Base-by-base conservation (phyloP, 2,113 vertebrate species). In the Myotis yumanensis region DNA sequence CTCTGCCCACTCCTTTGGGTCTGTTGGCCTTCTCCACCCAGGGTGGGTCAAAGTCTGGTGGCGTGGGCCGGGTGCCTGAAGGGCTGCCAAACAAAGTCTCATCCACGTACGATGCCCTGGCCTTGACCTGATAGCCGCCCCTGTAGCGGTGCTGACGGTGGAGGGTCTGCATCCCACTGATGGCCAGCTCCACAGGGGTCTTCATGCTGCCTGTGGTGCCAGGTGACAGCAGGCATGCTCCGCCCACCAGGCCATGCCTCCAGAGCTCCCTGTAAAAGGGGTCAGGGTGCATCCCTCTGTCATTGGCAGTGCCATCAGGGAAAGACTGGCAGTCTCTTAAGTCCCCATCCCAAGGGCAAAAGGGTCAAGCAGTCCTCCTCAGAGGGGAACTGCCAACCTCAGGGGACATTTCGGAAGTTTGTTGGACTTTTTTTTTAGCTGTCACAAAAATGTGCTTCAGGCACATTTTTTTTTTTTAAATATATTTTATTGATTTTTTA, bases 71-170 rank as follows among this genome's bases (percentile, higher is more conserved):
- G 28, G 85, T 15, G 37, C 95, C 91, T 0, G 40, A n/a, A 23
- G 92, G 97, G 76, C 84, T 96, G 48, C 98, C 98, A 94, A 98
- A 98, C 15, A 98, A 95, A 5, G 97, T 97, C 97, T 98, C 98
- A 22, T 98, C 98, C 86, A 98, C 98, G 2, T 96, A 98, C 0
- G 98, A 98, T 0, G 97, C 17, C 57, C 97, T 97, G n/a, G 96
- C 97, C 54, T 96, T 97, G 76, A 97, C 93, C 68, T 93, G 81
- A n/a, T 7, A 89, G 64, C 95, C 32, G 0, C 72, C 76, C 22
- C 73, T 93, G 64, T 57, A 59, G 40, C 75, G 69, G 54, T 57
- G 96, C 22, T 83, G 94, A 48, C 57, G 68, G 25, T 59, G 96
- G 30, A 93, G 62, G 0, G 94, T 81, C 51, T 96, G 96, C 86